Percentiles rank a stretch among this genome's conserved stretches.
Evolutionary conservation across 2,113 vertebrate species (phyloP).

Genomic region (Ivindomyrus marchei): DNA sequence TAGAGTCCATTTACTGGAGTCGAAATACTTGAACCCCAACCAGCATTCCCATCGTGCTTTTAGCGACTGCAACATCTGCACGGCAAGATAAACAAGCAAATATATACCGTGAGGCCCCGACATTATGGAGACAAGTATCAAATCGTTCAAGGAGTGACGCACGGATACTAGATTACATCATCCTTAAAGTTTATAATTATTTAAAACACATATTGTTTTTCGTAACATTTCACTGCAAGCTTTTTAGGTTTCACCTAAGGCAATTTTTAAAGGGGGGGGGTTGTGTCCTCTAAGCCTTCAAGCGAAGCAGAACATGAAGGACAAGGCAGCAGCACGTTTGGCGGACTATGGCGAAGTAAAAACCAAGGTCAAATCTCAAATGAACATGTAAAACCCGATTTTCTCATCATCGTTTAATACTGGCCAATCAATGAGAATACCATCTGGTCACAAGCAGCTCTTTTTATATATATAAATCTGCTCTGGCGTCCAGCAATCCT

Average conservation of each 20-base stretch:
- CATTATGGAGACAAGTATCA: not conserved
- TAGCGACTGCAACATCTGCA: not conserved
- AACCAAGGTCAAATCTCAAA: constrained; percentile 4
- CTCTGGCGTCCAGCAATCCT: not conserved
- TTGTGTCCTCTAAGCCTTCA: not conserved
- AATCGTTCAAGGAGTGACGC: not conserved
- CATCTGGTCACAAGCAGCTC: not conserved
- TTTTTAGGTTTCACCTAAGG: not conserved
- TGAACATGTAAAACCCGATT: constrained; percentile 5
- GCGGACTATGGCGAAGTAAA: not conserved
- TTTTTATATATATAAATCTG: not conserved
- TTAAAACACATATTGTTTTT: not conserved
- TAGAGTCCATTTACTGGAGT: not conserved
- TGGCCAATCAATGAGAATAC: not conserved
- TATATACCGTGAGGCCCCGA: not conserved
- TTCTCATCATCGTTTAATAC: constrained; percentile 3
- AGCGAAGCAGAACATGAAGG: not conserved
- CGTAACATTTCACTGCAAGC: not conserved
- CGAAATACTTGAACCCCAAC: not conserved
- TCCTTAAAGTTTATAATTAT: not conserved
- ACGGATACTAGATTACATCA: not conserved
- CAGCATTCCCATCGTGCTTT: not conserved
- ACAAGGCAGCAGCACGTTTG: not conserved
- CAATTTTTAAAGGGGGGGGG: not conserved
- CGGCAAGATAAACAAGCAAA: not conserved